Conservation (phyloP, 2,888 invertebrate genomes). For the Calameuta filiformis region DNA sequence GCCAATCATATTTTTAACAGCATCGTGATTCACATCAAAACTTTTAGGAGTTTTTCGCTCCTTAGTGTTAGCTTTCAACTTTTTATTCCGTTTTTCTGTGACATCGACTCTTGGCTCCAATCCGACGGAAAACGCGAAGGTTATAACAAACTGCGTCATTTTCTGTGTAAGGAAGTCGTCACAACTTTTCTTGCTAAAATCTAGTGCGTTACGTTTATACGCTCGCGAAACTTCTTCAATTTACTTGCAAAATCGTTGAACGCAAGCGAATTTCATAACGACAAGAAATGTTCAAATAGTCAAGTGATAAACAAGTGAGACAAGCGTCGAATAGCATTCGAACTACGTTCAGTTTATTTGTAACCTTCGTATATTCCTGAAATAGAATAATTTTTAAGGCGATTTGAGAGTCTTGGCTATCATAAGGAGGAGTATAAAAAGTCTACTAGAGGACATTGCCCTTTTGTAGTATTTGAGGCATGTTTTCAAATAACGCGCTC, state of each 20-base stretch:
- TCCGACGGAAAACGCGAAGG: background rate
- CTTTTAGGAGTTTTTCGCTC: background rate
- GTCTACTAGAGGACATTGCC: background rate
- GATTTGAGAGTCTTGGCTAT: background rate
- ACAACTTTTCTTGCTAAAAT: background rate
- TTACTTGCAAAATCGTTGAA: background rate
- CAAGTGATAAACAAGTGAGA: background rate
- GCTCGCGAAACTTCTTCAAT: background rate
- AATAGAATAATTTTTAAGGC: background rate
- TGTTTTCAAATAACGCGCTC: constrained; percentile 26
- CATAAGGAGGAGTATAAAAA: background rate
- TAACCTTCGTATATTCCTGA: background rate
- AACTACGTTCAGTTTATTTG: background rate
- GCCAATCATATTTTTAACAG: background rate
- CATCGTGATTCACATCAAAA: background rate
- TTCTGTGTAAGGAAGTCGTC: background rate
- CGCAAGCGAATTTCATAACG: background rate
- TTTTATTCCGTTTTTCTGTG: background rate
- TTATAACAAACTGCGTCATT: background rate
- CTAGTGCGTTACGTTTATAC: background rate
- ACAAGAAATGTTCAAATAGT: background rate
- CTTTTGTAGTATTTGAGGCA: background rate
- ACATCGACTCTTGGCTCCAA: background rate
- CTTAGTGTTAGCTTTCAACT: background rate
- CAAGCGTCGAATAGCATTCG: background rate